Conservation (phyloP, 1,140 invertebrate genomes). For the Polypedilum vanderplanki region DNA sequence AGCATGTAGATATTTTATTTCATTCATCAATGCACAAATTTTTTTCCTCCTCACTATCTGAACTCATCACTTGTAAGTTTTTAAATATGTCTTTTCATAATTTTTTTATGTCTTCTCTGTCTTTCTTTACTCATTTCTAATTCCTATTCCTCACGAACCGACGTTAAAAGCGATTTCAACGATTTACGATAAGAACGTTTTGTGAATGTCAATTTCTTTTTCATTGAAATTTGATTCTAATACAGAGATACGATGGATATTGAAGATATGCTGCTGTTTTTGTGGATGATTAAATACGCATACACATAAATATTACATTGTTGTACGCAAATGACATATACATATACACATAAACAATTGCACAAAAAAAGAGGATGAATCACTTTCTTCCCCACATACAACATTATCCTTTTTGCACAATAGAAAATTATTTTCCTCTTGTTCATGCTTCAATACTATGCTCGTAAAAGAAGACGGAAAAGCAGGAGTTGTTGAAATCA, state of each 20-base stretch:
- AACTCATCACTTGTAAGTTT: too few relatives aligned
- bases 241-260: slow-evolving; percentile 8
- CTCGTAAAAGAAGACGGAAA: neutral
- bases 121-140: too few relatives aligned
- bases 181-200: slow-evolving; percentile 11
- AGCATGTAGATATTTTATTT: too few relatives aligned
- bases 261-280: too few relatives aligned
- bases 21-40: too few relatives aligned
- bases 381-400: slow-evolving; percentile 11
- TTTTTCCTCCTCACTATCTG: too few relatives aligned
- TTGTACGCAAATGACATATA: neutral
- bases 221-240: neutral
- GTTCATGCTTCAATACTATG: neutral
- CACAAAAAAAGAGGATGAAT: slow-evolving; percentile 13
- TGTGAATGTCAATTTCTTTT: slow-evolving; percentile 19
- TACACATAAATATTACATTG: slow-evolving; percentile 1
- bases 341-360: neutral
- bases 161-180: slow-evolving; percentile 3
- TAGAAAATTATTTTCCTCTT: slow-evolving; percentile 1
- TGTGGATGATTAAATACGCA: slow-evolving; percentile 9
- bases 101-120: too few relatives aligned
- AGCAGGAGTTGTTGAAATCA: too few relatives aligned
- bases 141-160: neutral
- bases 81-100: too few relatives aligned
- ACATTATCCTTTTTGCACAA: neutral